A percentile compares a stretch with the other conserved stretches of the same genome.
Evolutionary conservation across 2,113 vertebrate genomes (phyloP).

Genomic region (Phalacrocorax pelagicus): DNA sequence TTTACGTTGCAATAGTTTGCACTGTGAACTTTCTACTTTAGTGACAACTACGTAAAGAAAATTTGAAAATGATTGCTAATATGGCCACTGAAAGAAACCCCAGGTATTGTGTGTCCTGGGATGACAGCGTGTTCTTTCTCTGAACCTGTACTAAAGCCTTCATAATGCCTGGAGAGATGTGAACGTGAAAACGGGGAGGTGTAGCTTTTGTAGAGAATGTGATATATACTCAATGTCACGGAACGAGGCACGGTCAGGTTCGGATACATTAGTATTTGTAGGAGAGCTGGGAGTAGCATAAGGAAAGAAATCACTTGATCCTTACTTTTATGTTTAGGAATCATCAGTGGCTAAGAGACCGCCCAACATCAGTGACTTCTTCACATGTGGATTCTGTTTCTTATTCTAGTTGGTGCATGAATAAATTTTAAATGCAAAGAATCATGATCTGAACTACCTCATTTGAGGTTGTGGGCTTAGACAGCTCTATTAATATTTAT

Average conservation of each 20-base stretch:
- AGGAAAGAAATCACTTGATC: slow-evolving; percentile 19
- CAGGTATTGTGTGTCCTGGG: not conserved
- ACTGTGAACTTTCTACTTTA: not conserved
- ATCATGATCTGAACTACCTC: slow-evolving; percentile 56
- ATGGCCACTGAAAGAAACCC: not conserved
- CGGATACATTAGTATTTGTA: not conserved
- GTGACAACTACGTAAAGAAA: not conserved
- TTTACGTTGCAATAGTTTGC: not conserved
- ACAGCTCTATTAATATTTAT: slow-evolving; percentile 70
- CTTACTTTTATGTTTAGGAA: slow-evolving; percentile 19
- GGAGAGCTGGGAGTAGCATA: not conserved
- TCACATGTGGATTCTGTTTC: slow-evolving; percentile 6
- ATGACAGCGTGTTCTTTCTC: not conserved
- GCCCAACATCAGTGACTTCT: slow-evolving; percentile 8
- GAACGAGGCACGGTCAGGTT: not conserved
- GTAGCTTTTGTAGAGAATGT: not conserved
- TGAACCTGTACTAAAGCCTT: not conserved
- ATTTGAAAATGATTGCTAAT: not conserved
- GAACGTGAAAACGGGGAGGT: not conserved
- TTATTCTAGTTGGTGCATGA: slow-evolving; percentile 22
- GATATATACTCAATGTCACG: not conserved
- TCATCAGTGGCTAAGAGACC: not conserved
- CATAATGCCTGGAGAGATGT: not conserved
- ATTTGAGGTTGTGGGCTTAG: slow-evolving; percentile 53
- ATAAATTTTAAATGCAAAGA: slow-evolving; percentile 62